These are phyloP conservation scores for Leucophenga maculata DNA, from an alignment of 2,888 invertebrate species.

Conservation along the genomic window DNA sequence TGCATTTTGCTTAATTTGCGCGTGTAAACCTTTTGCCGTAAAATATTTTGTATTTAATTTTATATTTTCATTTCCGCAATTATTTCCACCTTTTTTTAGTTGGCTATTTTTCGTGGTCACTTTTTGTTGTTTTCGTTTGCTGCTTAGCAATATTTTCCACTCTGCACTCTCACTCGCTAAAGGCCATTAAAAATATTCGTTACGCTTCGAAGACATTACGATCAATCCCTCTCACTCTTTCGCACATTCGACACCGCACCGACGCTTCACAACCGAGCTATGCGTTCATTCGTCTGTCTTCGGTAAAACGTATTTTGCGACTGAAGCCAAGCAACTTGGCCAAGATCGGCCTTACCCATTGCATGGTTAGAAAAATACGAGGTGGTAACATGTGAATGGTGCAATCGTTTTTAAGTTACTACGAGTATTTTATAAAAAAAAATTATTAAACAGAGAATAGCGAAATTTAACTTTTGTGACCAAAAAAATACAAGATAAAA, in stretches of 20 bases:
- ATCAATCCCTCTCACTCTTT: conserved; percentile 38
- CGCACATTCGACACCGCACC: conserved; percentile 42
- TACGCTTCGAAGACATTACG: conserved; percentile 65
- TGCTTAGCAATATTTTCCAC: conserved; percentile 23
- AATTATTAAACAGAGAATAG: too few species aligned
- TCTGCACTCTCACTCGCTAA: conserved; percentile 20
- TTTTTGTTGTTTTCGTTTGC: conserved; percentile 35
- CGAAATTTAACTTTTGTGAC: too few species aligned
- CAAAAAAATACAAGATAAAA: too few species aligned
- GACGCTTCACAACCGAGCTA: conserved; percentile 25
- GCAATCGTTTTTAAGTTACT: too few species aligned
- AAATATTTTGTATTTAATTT: conserved; percentile 24
- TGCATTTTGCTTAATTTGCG: not conserved
- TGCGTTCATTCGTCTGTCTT: conserved; percentile 51
- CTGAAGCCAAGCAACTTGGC: conserved; percentile 44
- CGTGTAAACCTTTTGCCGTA: not conserved
- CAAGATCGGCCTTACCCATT: conserved; percentile 37
- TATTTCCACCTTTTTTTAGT: conserved; percentile 38
- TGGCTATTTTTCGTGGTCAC: conserved; percentile 59
- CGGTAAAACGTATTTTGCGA: conserved; percentile 58
- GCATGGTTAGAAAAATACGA: not conserved
- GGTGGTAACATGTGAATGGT: too few species aligned
- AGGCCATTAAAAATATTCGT: conserved; percentile 53
- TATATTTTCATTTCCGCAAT: conserved; percentile 40
- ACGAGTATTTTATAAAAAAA: too few species aligned